Conservation (phyloP, 2,797 vertebrate genomes). For the Pelochelys cantorii region DNA sequence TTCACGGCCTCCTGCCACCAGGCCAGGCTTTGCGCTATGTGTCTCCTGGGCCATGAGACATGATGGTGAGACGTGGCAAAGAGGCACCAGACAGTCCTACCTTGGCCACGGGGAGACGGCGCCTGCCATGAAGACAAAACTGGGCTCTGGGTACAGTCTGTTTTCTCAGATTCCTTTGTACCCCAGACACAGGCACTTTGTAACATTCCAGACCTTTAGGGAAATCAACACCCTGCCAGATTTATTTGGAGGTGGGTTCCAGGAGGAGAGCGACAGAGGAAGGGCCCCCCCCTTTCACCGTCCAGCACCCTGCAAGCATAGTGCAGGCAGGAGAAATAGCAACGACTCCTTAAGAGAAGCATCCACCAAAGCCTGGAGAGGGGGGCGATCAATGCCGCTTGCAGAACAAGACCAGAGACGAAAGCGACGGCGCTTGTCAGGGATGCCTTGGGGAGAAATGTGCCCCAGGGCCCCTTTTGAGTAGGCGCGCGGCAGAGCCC, state of each 20-base stretch:
- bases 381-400: neutral
- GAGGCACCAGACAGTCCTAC: neutral
- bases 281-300: neutral
- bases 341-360: neutral
- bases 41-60: neutral
- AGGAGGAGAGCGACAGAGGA: neutral
- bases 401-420: slow-evolving; percentile 15
- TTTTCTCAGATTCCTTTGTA: neutral
- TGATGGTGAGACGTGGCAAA: neutral
- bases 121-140: neutral
- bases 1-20: neutral
- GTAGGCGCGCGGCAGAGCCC: accelerated
- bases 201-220: neutral
- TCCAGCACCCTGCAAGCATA: neutral
- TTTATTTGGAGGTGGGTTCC: neutral
- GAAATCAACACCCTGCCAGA: no score
- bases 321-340: neutral
- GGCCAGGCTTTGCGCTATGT: neutral
- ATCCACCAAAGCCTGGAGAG: neutral
- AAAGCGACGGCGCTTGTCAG: neutral
- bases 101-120: accelerated
- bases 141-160: slow-evolving; percentile 11
- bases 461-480: accelerated
- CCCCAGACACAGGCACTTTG: neutral
- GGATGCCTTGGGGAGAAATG: neutral